Evolutionary conservation across 2,113 vertebrate genomes (phyloP), one percentile per base, ranked within the genome.

Genomic region (Asarcornis scutulata): DNA sequence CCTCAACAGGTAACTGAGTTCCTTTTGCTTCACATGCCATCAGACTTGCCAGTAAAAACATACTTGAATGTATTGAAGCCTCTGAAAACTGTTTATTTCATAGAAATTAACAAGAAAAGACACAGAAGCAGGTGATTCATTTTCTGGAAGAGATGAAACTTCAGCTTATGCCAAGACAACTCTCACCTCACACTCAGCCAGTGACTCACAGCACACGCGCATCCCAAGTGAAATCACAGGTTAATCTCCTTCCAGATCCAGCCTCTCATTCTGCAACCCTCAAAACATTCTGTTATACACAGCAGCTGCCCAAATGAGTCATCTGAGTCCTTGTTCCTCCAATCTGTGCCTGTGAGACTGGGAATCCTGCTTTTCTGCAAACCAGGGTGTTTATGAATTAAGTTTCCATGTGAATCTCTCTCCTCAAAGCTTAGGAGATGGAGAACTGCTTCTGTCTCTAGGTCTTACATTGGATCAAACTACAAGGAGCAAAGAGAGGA

Each of bases 121-220:
- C 8, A 75, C 6, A 80, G 34, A 62, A 93, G 48, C 91, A 77
- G 89, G 73, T 83, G 91, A 96, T 91, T 84, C 52, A 76, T 84
- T 60, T 83, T 94, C 83, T 87, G 86, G 83, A 95, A 91, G 68
- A 89, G 77, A 90, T 88, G 40, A 80, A 48, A 38, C 14, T 71
- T 73, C 36, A 62, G 64, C 58, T 77, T 62, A 86, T 29, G 88
- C 93, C 96, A 96, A 86, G 91, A 81, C 7, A 56, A 52, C 53
- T 86, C 86, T 91, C 23, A 55, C 63, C 48, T 92, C 73, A 6
- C 63, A 75, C 67, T 67, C 55, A 69, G 83, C 34, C 21, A 5
- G 86, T 96, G 92, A 96, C 88, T 97, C 96, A 96, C 17, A 94
- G 85, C 63, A 77, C 67, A 83, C 40, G 63, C 64, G 0, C 69